Base-by-base conservation (phyloP, 2,888 invertebrate genomes). In the Bursaphelenchus okinawaensis region DNA sequence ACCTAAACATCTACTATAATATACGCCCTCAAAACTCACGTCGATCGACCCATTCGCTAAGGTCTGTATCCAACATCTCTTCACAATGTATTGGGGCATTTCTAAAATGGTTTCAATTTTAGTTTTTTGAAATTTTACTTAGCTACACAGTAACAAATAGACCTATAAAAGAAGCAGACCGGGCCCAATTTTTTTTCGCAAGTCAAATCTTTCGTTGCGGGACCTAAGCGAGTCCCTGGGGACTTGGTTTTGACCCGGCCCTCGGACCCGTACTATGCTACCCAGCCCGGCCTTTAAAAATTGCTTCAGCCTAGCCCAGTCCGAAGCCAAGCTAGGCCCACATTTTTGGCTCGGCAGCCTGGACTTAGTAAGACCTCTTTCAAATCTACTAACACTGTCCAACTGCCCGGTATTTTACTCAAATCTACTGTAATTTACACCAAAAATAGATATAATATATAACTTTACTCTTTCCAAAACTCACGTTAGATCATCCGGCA, bases 401-500 rank as follows among this genome's bases (percentile, higher is more conserved):
- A 40, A 16, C 12, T 40, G 40, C 16, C n/a, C n/a, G 16, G 16
- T 16, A 19, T 40, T 40, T 40, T 40, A 40, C n/a, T 40, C 12
- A 16, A 16, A 16, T 16, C n/a, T 40, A 19, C 16, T 16, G 16
- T 40, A 40, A 40, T 40, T 19, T 16, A 40, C 16, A 16, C 31
- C 26, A 19, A 19, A 19, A 68, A 56, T 7, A 4, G 8, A 52
- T 1, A 26, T 16, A 55, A 62, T 9, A 55, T 27, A 9, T 0
- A 9, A 16, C 23, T 52, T 20, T 19, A 40, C 0, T 12, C 31
- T 23, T n/a, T 65, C 7, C 40, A 28, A 29, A 54, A 55, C 79
- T 70, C 58, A 82, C 82, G 75, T 68, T n/a, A 82, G 66, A 28
- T 82, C 79, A 66, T 82, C 80, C 0, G 93, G 92, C 71, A 93